Evolutionary conservation across 2,888 invertebrate genomes (phyloP), one percentile per base, ranked within the genome.

Genomic region (Eumacrocentrus americanus): DNA sequence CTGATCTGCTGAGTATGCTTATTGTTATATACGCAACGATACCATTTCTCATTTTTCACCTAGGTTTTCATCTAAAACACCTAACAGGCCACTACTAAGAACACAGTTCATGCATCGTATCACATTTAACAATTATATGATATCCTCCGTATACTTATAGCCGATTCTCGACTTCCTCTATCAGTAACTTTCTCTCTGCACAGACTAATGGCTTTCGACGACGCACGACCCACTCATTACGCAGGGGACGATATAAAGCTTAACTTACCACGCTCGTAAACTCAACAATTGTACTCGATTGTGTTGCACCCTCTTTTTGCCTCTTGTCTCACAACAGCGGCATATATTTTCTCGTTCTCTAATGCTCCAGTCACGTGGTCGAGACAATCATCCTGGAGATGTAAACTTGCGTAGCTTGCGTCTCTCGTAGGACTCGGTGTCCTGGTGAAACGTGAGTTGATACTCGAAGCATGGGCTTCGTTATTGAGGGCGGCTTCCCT

Each of bases 21-120:
- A 72, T 67, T 65, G 67, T 65, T 56, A 37, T 34, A 57, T 71
- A 71, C 67, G 66, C 68, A 71, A 70, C 69, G 68, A 66, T 60
- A 61, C 64, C 56, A 60, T 50, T 67, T 65, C 53, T 67, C 67
- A 66, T 65, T 64, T 51, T 46, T 20, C 44, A 44, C 16, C 53
- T 16, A 50, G 62, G 58, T 60, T 55, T 67, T 67, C 67, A 70
- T 71, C 76, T 79, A 78, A 6, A 76, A 77, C 77, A 78, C 77
- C 77, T 78, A 78, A 72, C 77, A 76, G 76, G 77, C 75, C 78
- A 79, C 78, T 77, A 75, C 78, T 74, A 74, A 76, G 77, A 80
- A 80, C 78, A 79, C 78, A 76, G 73, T 75, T 71, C 68, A 71
- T 72, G 73, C 47, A 50, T 55, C 72, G 72, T 79, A 80, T 80